These are phyloP conservation scores for Gyps fulvus DNA, from an alignment of 2,113 vertebrate genomes.

Conservation along the genomic window DNA sequence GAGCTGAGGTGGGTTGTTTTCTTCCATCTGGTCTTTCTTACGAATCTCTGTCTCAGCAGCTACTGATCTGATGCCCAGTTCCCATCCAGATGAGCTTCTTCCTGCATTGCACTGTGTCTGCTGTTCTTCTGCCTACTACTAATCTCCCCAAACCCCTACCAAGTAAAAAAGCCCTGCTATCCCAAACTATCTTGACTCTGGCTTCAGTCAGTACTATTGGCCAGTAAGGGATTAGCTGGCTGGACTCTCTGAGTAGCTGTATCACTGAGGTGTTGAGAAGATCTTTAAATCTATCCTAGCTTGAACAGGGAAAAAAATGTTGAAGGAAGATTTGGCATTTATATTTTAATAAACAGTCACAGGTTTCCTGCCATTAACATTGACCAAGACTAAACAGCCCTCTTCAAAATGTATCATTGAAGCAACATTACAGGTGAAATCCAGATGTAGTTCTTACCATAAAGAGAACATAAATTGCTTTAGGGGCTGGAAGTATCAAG, in stretches of 20 bases:
- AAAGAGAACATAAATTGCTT: not conserved
- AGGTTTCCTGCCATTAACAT: not conserved
- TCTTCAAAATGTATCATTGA: not conserved
- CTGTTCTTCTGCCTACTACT: not conserved
- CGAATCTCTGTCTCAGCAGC: not conserved
- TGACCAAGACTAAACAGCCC: not conserved
- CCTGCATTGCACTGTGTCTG: not conserved
- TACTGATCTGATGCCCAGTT: not conserved
- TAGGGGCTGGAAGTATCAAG: not conserved
- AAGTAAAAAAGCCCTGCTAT: not conserved
- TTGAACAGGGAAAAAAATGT: not conserved
- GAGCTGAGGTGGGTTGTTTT: not conserved
- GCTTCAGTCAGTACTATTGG: not conserved
- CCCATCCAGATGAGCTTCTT: not conserved
- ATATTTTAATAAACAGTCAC: not conserved
- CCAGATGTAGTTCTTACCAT: not conserved
- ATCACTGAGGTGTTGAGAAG: not conserved
- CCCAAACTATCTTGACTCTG: not conserved
- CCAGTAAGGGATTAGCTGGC: not conserved
- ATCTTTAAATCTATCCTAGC: not conserved
- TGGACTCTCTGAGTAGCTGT: not conserved
- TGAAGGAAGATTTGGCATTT: not conserved
- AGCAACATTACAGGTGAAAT: not conserved
- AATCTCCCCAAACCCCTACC: not conserved
- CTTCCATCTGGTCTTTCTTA: not conserved